phyloP scores from a whole-genome alignment of 2,888 invertebrate genomes.

The Liodrosophila aerea region DNA sequence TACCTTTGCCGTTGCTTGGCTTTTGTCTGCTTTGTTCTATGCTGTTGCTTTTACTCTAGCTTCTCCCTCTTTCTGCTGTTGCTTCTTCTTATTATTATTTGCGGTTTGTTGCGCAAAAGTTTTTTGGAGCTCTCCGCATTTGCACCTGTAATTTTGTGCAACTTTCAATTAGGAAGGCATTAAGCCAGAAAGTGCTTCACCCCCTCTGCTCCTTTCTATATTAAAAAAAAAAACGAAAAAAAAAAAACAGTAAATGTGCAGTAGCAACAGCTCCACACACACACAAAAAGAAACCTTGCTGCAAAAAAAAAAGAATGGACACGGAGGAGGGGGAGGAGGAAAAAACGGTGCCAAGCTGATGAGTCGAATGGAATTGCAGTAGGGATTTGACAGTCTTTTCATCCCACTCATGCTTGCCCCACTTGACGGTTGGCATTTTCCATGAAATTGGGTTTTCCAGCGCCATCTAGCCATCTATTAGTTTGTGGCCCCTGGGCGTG shows the following conservation, averaged over 20 bases:
- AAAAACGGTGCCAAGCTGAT: slow-evolving; percentile 40
- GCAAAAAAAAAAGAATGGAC: slow-evolving; percentile 26
- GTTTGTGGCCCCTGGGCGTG: slow-evolving; percentile 54
- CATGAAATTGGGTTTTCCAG: slow-evolving; percentile 34
- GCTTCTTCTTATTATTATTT: slow-evolving; percentile 63
- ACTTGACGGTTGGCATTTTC: slow-evolving; percentile 4
- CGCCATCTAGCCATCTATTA: slow-evolving; percentile 25
- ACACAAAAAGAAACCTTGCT: slow-evolving; percentile 9
- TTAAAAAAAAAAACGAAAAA: no score
- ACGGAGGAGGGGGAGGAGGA: neutral
- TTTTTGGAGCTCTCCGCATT: slow-evolving; percentile 29
- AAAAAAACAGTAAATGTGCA: slow-evolving; percentile 28
- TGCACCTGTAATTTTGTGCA: slow-evolving; percentile 57
- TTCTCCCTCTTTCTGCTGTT: slow-evolving; percentile 29
- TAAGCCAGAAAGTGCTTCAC: slow-evolving; percentile 72
- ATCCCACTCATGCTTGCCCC: neutral
- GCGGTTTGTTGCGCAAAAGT: slow-evolving; percentile 57
- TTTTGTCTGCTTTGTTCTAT: slow-evolving; percentile 31
- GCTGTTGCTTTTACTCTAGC: slow-evolving; percentile 13
- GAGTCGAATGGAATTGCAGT: slow-evolving; percentile 43
- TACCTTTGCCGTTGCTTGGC: slow-evolving; percentile 3
- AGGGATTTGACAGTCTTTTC: slow-evolving; percentile 44
- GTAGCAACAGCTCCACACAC: slow-evolving; percentile 32
- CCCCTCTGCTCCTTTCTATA: no score
- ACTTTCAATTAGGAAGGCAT: slow-evolving; percentile 77